Percentiles rank a stretch among this genome's conserved stretches.
Evolutionary conservation across 2,888 invertebrate genomes (phyloP).

Genomic region (Andricus curvator): DNA sequence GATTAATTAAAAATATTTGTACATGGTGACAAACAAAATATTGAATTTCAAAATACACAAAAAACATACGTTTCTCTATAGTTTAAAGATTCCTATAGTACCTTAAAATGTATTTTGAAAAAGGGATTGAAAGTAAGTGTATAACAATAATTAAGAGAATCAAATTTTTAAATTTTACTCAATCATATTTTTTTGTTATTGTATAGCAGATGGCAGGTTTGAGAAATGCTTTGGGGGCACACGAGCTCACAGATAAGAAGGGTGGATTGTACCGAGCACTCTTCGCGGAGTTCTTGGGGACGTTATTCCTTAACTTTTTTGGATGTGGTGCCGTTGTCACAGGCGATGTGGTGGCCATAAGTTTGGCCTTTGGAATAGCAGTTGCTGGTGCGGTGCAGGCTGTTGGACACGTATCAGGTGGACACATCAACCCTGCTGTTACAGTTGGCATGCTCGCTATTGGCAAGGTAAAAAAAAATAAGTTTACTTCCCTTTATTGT

Average conservation of each 20-base stretch:
- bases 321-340: slow-evolving; percentile 88
- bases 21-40: no score
- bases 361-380: slow-evolving; percentile 91
- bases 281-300: slow-evolving; percentile 93
- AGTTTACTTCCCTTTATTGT: no score
- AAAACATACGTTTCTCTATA: no score
- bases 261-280: slow-evolving; percentile 88
- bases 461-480: slow-evolving; percentile 81
- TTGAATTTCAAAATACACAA: no score
- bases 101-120: no score
- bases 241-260: slow-evolving; percentile 86
- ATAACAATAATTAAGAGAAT: no score
- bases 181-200: neutral
- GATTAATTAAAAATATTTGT: no score
- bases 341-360: slow-evolving; percentile 85
- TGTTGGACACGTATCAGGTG: slow-evolving; percentile 93
- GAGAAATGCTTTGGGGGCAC: slow-evolving; percentile 84
- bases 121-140: no score
- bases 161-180: neutral
- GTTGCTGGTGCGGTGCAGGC: slow-evolving; percentile 91
- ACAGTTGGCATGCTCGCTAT: slow-evolving; percentile 89
- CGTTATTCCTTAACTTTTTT: slow-evolving; percentile 91
- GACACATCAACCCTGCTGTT: slow-evolving; percentile 96
- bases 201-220: slow-evolving; percentile 81
- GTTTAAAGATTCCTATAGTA: no score